These are phyloP conservation scores for Labrus mixtus DNA, from an alignment of 2,113 vertebrate genomes.

Conservation along the genomic window DNA sequence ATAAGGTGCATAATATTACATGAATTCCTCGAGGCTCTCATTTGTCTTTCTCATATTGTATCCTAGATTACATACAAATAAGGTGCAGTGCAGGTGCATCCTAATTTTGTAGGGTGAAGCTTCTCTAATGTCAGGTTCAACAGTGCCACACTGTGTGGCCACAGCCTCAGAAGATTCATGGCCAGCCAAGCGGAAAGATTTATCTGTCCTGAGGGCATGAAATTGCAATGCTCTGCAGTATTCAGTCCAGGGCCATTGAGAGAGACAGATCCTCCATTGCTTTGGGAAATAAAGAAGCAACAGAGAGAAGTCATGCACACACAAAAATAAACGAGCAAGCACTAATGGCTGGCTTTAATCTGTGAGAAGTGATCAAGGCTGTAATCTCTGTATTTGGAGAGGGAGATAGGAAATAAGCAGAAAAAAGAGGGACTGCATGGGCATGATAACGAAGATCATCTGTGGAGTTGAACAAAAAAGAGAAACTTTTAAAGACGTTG, in stretches of 20 bases:
- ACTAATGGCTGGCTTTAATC: slow-evolving; percentile 45
- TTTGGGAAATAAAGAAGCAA: slow-evolving; percentile 59
- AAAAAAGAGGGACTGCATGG: slow-evolving; percentile 23
- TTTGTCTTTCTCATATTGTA: slow-evolving; percentile 10
- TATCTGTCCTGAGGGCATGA: slow-evolving; percentile 65
- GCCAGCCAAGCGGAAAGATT: slow-evolving; percentile 61
- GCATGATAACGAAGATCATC: slow-evolving; percentile 16
- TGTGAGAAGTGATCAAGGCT: slow-evolving; percentile 52
- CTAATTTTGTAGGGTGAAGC: slow-evolving; percentile 43
- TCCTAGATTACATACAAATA: neutral
- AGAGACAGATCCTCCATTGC: slow-evolving; percentile 48
- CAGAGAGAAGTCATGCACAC: slow-evolving; percentile 19
- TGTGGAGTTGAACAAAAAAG: slow-evolving; percentile 40
- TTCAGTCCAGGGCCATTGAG: slow-evolving; percentile 40
- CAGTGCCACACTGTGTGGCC: slow-evolving; percentile 51
- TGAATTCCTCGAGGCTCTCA: neutral
- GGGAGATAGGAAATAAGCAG: slow-evolving; percentile 19
- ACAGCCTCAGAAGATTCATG: slow-evolving; percentile 60
- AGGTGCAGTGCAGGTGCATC: slow-evolving; percentile 13
- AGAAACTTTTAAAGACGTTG: slow-evolving; percentile 39
- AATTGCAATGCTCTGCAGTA: slow-evolving; percentile 73
- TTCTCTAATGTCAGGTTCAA: slow-evolving; percentile 44
- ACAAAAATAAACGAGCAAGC: slow-evolving; percentile 14
- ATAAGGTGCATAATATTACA: neutral
- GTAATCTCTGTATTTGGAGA: neutral